phyloP scores from a whole-genome alignment of 2,113 vertebrate species.

The Muntiacus reevesi region DNA sequence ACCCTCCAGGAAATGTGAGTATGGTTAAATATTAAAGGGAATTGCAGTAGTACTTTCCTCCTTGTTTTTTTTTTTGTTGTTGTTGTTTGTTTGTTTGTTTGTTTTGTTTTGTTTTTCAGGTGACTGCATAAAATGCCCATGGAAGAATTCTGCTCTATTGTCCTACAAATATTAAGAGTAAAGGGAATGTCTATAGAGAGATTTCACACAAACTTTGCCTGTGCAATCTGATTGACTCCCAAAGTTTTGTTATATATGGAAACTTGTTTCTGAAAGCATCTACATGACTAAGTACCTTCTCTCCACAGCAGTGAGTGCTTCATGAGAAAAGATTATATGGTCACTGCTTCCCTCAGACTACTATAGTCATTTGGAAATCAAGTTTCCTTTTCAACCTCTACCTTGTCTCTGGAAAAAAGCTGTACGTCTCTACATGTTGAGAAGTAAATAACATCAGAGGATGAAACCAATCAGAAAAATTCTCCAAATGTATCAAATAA shows the following conservation, averaged over 20 bases:
- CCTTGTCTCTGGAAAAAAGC: background rate
- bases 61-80: background rate
- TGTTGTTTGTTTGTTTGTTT: no score
- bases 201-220: background rate
- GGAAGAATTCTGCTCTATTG: background rate
- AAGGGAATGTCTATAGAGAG: background rate
- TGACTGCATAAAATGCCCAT: background rate
- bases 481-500: background rate
- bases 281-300: background rate
- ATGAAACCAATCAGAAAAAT: background rate
- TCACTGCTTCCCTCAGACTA: background rate
- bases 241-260: background rate
- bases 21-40: background rate
- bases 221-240: background rate
- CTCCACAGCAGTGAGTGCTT: background rate
- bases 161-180: background rate
- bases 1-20: background rate
- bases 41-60: background rate
- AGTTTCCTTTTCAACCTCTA: background rate
- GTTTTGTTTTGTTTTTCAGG: background rate
- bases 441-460: background rate
- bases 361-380: background rate
- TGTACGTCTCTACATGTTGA: background rate
- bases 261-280: background rate
- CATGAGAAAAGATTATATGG: background rate